phyloP scores from a whole-genome alignment of 2,888 invertebrate species.

The Parnassius glacialis region DNA sequence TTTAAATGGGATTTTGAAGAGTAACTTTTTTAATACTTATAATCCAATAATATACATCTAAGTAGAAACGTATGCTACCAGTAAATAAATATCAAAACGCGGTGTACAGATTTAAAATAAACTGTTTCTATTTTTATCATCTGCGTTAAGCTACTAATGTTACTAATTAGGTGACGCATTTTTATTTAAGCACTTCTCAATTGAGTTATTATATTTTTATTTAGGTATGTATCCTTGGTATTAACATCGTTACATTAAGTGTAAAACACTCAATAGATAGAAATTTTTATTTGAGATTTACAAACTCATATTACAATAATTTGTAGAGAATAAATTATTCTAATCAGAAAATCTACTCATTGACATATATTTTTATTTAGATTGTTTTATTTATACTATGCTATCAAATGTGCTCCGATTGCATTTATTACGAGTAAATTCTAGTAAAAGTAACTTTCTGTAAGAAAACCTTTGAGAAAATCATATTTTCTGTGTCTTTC shows the following conservation, averaged over 20 bases:
- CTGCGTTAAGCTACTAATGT: too few relatives aligned
- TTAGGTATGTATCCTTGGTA: too few relatives aligned
- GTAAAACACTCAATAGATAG: neutral
- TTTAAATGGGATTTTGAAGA: too few relatives aligned
- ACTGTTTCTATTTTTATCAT: too few relatives aligned
- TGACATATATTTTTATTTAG: neutral
- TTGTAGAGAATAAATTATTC: too few relatives aligned
- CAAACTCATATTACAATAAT: too few relatives aligned
- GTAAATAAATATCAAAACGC: slow-evolving; percentile 5
- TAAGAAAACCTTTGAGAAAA: slow-evolving; percentile 50
- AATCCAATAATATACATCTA: slow-evolving; percentile 3
- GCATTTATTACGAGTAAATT: slow-evolving; percentile 19
- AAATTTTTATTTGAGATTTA: neutral
- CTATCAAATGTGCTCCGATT: neutral
- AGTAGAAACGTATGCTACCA: slow-evolving; percentile 1
- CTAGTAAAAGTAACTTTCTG: slow-evolving; percentile 27
- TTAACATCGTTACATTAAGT: neutral
- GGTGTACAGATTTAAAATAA: neutral
- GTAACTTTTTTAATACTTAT: too few relatives aligned
- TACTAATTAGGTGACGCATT: too few relatives aligned
- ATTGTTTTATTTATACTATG: neutral
- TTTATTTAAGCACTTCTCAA: too few relatives aligned
- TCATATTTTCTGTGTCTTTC: slow-evolving; percentile 43
- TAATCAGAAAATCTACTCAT: too few relatives aligned
- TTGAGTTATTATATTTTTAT: too few relatives aligned